Evolutionary conservation across 2,888 invertebrate genomes (phyloP), one percentile per base, ranked within the genome.

Genomic region (Agrochola lota): DNA sequence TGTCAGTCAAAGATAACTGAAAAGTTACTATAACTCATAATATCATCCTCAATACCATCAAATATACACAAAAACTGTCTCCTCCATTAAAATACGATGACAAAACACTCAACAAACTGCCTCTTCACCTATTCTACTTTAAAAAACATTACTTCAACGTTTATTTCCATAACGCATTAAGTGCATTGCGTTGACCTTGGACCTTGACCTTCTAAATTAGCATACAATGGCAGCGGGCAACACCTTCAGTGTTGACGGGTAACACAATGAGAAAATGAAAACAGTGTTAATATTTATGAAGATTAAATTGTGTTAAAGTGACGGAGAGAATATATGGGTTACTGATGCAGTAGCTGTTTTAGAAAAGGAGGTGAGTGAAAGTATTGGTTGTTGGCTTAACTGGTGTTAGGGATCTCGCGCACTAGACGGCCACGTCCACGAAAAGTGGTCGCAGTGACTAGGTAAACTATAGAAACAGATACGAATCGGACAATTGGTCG

Each of bases 211-310:
- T 66, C 26, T 1, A 5, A 17, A 89, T 89, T 89, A 83, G 71
- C 89, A 89, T 89, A 89, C 89, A 89, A 89, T 90, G 75, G 81
- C 46, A 11, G 82, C 67, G 81, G 69, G 77, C 74, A 77, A 85
- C 87, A 88, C 89, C 75, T 80, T 71, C 74, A 49, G 85, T 78
- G 85, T 67, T 81, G 78, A 81, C 74, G 69, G 23, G 12, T 60
- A n/a, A 60, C 66, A 60, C 72, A 74, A 79, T 85, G 84, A 69
- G 79, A 79, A 78, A 79, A 72, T 73, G 67, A n/a, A 69, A 59
- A 20, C 35, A 60, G n/a, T 60, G 59, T 60, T 52, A 15, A 85
- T 64, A 84, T 62, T 52, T 78, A 78, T 78, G 70, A 64, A 63
- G 83, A 83, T 70, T 67, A 30, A 57, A 62, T 40, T 52, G 49